phyloP scores from a whole-genome alignment of 2,113 vertebrate genomes.

The Scalopus aquaticus region DNA sequence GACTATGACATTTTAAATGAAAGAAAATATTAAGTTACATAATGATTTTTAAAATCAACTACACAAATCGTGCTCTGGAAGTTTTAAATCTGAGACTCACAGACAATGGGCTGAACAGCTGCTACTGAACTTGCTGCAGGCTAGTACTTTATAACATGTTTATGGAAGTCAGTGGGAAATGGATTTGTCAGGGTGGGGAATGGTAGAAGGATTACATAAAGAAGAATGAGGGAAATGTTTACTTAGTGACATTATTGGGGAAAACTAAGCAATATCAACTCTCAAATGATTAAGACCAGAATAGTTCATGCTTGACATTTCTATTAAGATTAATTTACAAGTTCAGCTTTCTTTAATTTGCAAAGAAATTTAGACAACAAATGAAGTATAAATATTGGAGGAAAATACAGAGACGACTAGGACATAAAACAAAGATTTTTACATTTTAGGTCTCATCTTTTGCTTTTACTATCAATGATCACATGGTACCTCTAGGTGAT shows the following conservation, averaged over 20 bases:
- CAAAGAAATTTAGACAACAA: not conserved
- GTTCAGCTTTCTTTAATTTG: slow-evolving; percentile 1
- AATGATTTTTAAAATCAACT: slow-evolving; percentile 69
- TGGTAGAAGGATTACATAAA: slow-evolving; percentile 9
- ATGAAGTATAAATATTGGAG: not conserved
- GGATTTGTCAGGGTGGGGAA: slow-evolving; percentile 20
- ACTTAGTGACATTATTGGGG: slow-evolving; percentile 25
- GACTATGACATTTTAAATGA: slow-evolving; percentile 37
- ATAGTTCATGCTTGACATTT: not conserved
- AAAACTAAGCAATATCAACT: not conserved
- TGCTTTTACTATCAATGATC: not conserved
- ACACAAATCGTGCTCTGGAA: slow-evolving; percentile 67
- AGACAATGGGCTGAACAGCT: slow-evolving; percentile 43
- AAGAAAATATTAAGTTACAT: slow-evolving; percentile 33
- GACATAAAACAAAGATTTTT: not conserved
- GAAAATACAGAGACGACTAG: not conserved
- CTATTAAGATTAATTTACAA: not conserved
- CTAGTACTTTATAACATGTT: slow-evolving; percentile 10
- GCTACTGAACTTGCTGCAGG: slow-evolving; percentile 58
- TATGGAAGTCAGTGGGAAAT: slow-evolving; percentile 38
- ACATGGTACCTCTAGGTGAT: not conserved
- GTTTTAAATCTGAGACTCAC: slow-evolving; percentile 63
- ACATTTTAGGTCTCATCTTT: not conserved
- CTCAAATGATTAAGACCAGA: not conserved
- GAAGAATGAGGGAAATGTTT: slow-evolving; percentile 24